phyloP scores from a whole-genome alignment of 2,113 vertebrate genomes.

The Cyprinodon brontotheroides region DNA sequence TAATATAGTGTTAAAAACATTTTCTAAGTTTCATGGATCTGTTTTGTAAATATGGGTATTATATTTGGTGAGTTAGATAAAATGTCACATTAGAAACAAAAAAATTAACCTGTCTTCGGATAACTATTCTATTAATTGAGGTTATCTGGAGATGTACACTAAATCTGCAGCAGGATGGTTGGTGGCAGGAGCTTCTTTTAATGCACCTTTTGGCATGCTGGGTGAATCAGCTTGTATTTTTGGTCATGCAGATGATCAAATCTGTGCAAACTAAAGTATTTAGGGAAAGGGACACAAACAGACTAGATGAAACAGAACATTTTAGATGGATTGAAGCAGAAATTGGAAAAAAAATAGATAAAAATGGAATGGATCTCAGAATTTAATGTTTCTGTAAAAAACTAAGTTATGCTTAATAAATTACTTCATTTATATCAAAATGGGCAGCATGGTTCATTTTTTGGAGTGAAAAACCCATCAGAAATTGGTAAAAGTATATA shows the following conservation, averaged over 20 bases:
- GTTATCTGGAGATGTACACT: no score
- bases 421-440: neutral
- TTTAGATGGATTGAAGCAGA: neutral
- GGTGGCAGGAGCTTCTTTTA: neutral
- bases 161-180: neutral
- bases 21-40: no score
- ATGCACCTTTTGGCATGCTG: neutral
- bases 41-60: no score
- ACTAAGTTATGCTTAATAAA: neutral
- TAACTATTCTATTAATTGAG: no score
- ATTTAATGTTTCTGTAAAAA: no score
- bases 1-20: no score
- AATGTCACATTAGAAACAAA: no score
- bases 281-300: neutral
- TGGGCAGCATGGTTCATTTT: neutral
- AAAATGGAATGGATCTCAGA: neutral
- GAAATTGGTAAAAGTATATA: neutral
- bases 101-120: no score
- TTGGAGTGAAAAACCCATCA: neutral
- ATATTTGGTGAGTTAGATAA: no score
- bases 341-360: neutral
- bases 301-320: neutral
- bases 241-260: neutral
- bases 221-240: neutral
- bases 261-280: neutral